Conservation (phyloP, 1,140 invertebrate species). For the Cydia pomonella region DNA sequence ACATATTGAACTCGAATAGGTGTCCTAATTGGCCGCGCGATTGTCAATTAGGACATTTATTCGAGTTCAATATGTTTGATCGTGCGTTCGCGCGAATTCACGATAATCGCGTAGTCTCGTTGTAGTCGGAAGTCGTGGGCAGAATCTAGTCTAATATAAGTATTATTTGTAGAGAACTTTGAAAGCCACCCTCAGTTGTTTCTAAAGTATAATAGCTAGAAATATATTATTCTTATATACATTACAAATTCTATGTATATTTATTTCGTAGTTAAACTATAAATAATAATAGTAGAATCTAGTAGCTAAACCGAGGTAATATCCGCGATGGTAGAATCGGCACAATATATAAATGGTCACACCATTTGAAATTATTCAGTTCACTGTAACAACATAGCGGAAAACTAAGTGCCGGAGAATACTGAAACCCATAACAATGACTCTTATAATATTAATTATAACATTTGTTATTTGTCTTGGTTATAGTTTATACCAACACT, state of each 20-base stretch:
- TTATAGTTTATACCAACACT: not conserved
- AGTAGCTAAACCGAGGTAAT: not conserved
- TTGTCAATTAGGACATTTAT: no score
- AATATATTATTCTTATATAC: no score
- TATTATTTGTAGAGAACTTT: no score
- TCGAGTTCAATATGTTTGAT: no score
- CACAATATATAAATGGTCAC: conserved; percentile 4
- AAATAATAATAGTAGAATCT: not conserved
- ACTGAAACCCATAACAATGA: not conserved
- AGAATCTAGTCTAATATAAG: no score
- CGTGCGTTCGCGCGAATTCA: no score
- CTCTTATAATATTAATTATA: not conserved
- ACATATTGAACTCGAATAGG: no score
- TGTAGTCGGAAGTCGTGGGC: no score
- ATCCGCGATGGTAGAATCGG: not conserved
- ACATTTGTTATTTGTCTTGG: not conserved
- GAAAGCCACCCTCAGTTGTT: no score
- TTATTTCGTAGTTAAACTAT: not conserved
- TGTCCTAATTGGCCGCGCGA: no score
- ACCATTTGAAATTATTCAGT: not conserved
- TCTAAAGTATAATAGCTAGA: no score
- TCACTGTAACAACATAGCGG: not conserved
- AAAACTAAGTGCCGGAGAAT: not conserved
- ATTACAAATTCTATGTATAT: not conserved
- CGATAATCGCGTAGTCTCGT: no score